Evolutionary conservation across 1,140 invertebrate genomes (phyloP).

Genomic region (Tigriopus japonicus): DNA sequence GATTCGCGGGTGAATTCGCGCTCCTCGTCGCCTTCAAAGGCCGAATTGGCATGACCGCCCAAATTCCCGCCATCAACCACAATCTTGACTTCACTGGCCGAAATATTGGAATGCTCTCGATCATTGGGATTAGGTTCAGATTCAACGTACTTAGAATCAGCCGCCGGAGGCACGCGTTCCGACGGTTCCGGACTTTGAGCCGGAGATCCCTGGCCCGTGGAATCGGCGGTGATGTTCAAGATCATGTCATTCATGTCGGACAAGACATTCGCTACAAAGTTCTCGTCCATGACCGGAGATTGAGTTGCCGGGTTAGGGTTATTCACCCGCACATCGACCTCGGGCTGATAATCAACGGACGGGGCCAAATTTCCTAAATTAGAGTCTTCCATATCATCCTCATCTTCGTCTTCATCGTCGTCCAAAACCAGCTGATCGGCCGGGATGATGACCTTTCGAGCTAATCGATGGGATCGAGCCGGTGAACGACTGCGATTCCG

Average conservation of each 20-base stretch:
- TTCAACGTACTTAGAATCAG: not conserved
- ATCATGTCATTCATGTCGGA: not conserved
- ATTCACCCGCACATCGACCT: no score
- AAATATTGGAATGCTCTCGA: not conserved
- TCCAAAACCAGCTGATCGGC: not conserved
- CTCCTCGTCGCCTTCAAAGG: not conserved
- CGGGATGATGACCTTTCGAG: slow-evolving; percentile 3
- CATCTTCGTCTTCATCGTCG: slow-evolving; percentile 7
- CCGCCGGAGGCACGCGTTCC: not conserved
- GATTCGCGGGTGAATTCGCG: no score
- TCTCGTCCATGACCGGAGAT: no score
- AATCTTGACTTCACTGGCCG: not conserved
- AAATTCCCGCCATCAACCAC: not conserved
- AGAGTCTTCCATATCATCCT: not conserved
- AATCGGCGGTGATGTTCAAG: slow-evolving; percentile 5
- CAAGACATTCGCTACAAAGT: not conserved
- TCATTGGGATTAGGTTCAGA: not conserved
- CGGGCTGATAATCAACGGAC: no score
- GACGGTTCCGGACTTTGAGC: not conserved
- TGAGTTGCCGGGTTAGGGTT: no score
- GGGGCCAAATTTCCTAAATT: not conserved
- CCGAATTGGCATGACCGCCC: not conserved
- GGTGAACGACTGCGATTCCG: not conserved
- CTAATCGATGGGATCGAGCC: not conserved
- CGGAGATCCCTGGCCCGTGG: not conserved